Evolutionary conservation across 2,797 vertebrate genomes (phyloP), one percentile per base, ranked within the genome.

Genomic region (Gallinago stenura): DNA sequence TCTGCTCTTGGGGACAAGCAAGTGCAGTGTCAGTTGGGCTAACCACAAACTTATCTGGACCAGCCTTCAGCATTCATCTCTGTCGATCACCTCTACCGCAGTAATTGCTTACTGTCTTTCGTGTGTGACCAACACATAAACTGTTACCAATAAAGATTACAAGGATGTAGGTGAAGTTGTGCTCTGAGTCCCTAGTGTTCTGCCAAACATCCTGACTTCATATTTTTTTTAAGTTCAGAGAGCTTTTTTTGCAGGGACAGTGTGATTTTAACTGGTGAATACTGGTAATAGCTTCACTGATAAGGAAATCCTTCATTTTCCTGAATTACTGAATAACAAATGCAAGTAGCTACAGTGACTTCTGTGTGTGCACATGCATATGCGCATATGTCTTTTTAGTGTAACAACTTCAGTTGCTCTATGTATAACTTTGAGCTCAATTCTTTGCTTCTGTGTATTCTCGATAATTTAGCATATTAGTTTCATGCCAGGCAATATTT

Each of bases 311-410:
- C 6, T 60, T 89, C 0, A 2, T 69, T 89, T 76, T 84, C 76
- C 35, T 26, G 46, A 53, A 35, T 65, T 54, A 30, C 2, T 51
- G 20, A 45, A 30, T 89, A 62, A 50, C 0, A 0, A 65, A 3
- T 28, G 3, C 0, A 3, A 35, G 31, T 68, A 65, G 7, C 17
- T 60, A 10, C 45, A 73, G n/a, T 69, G 45, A 61, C 1, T 10
- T 84, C 28, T 57, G 10, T 51, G 21, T 0, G 0, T 76, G 26
- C 18, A 25, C 10, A 15, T 30, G 4, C 0, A 0, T 48, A 7
- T 60, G 13, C 24, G 15, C 3, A 0, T 21, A 2, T 48, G 5
- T 57, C 54, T 6, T 81, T 65, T 69, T 80, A 15, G 9, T 46
- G 10, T 60, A 31, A 72, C 15, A 76, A 13, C 41, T 83, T 50